These are phyloP conservation scores for Diceros bicornis DNA, from an alignment of 2,797 vertebrate species.

Conservation along the genomic window DNA sequence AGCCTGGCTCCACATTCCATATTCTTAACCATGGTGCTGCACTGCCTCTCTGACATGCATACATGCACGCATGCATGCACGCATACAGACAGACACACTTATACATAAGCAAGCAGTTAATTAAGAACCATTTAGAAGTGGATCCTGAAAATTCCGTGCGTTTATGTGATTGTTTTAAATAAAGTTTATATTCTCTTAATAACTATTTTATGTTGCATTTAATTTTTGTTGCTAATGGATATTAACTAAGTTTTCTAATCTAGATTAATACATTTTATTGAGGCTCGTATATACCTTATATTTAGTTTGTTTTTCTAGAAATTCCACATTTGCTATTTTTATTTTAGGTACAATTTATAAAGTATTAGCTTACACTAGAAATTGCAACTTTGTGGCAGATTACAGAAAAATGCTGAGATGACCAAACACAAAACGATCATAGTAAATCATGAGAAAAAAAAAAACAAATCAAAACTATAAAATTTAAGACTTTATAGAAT, in stretches of 20 bases:
- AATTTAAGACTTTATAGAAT: neutral
- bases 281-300: neutral
- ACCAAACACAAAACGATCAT: neutral
- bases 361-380: neutral
- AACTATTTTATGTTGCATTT: neutral
- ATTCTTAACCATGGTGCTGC: neutral
- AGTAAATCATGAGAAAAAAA: neutral
- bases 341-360: neutral
- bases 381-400: neutral
- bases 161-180: neutral
- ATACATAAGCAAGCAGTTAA: neutral
- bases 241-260: neutral
- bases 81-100: neutral
- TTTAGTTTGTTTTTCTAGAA: neutral
- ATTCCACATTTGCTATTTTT: neutral
- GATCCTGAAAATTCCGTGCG: neutral
- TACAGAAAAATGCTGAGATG: slow-evolving; percentile 1
- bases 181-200: neutral
- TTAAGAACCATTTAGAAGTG: neutral
- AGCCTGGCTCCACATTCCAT: neutral
- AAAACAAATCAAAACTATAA: neutral
- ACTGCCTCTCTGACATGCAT: neutral
- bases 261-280: neutral
- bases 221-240: neutral
- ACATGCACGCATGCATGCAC: accelerated